These are phyloP conservation scores for Redunca redunca DNA, from an alignment of 2,113 vertebrate species.

Conservation along the genomic window DNA sequence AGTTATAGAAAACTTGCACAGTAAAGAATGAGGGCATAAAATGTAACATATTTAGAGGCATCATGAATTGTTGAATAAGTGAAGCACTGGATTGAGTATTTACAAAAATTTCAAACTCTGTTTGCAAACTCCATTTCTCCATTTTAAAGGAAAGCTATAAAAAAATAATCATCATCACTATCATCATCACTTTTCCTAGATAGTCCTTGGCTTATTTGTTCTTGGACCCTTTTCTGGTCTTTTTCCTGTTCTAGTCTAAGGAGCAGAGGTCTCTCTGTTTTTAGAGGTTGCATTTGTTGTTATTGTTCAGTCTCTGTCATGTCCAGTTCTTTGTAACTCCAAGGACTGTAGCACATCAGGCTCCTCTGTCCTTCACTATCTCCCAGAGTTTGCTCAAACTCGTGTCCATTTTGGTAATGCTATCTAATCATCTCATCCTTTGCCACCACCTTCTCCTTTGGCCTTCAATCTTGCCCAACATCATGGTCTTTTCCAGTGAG, in stretches of 20 bases:
- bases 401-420: neutral
- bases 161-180: neutral
- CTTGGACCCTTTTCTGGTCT: neutral
- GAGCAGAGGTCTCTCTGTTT: neutral
- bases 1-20: neutral
- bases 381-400: neutral
- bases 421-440: neutral
- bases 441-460: neutral
- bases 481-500: neutral
- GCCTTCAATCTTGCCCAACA: neutral
- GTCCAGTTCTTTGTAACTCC: neutral
- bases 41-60: neutral
- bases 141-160: neutral
- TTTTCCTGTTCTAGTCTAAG: neutral
- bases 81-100: neutral
- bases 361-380: neutral
- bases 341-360: neutral
- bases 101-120: constrained; percentile 17
- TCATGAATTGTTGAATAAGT: neutral
- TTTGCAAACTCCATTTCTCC: neutral
- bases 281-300: neutral
- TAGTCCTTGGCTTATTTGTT: neutral
- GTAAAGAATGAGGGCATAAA: constrained; percentile 19
- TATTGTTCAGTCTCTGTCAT: neutral
- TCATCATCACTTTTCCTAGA: neutral